phyloP scores from a whole-genome alignment of 2,797 vertebrate species.

The Dermochelys coriacea region DNA sequence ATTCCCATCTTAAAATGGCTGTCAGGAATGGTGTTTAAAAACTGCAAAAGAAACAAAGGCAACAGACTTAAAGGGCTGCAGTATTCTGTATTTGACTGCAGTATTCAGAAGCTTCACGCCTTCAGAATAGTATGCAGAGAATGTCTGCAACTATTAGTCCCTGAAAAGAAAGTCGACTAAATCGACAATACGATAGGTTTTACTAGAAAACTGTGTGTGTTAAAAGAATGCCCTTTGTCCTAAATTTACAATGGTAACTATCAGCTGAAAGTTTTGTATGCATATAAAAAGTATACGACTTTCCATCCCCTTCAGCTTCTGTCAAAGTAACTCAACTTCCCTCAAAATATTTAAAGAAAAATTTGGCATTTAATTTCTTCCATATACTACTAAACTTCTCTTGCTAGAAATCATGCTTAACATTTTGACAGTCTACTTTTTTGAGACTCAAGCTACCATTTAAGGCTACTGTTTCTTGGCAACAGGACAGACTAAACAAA shows the following conservation, averaged over 20 bases:
- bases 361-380: fast-evolving
- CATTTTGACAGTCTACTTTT: fast-evolving
- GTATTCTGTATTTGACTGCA: neutral
- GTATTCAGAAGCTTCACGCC: neutral
- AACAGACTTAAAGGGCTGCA: neutral
- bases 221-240: slow-evolving; percentile 4
- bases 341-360: neutral
- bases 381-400: fast-evolving
- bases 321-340: neutral
- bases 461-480: neutral
- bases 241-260: slow-evolving; percentile 41
- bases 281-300: slow-evolving; percentile 9
- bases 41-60: neutral
- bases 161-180: neutral
- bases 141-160: slow-evolving; percentile 1
- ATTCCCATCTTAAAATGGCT: neutral
- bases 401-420: fast-evolving
- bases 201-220: slow-evolving; percentile 23
- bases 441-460: neutral
- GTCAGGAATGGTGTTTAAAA: neutral
- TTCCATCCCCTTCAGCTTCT: neutral
- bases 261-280: slow-evolving; percentile 53
- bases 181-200: slow-evolving; percentile 4
- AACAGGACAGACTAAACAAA: neutral
- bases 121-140: neutral